Conservation (phyloP, 2,888 invertebrate genomes). For the Brachycybe producta region DNA sequence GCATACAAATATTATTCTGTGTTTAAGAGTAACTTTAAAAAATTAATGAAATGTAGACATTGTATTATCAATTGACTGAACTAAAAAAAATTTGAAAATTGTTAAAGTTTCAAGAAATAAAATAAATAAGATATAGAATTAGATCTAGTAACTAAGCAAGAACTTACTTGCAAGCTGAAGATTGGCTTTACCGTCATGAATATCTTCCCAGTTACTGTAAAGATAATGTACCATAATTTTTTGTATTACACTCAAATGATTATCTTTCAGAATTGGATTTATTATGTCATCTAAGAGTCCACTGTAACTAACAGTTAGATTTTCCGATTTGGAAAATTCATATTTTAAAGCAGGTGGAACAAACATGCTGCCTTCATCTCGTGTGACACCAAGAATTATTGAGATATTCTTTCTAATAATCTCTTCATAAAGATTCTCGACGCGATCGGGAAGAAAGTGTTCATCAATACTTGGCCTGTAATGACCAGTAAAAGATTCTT, state of each 20-base stretch:
- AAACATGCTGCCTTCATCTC: conserved; percentile 5
- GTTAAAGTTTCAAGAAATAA: too few species aligned
- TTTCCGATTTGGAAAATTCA: background rate
- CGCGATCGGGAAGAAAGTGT: too few species aligned
- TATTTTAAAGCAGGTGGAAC: background rate
- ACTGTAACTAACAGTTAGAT: background rate
- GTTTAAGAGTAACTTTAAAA: too few species aligned
- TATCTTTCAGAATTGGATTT: background rate
- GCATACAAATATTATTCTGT: too few species aligned
- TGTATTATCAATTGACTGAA: too few species aligned
- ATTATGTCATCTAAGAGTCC: background rate
- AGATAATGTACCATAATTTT: background rate
- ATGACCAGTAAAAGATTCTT: too few species aligned
- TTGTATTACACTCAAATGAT: background rate
- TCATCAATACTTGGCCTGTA: too few species aligned
- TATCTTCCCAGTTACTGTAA: conserved; percentile 9
- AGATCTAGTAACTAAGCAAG: background rate
- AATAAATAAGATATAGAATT: too few species aligned
- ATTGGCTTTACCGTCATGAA: conserved; percentile 1
- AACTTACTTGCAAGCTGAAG: conserved; percentile 4
- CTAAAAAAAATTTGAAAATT: too few species aligned
- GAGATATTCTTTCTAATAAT: conserved; percentile 4
- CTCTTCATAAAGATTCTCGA: too few species aligned
- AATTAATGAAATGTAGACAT: too few species aligned
- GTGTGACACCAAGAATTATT: conserved; percentile 4